These are phyloP conservation scores for Dolichomitus sp. DNA, from an alignment of 2,888 invertebrate species.

Conservation along the genomic window DNA sequence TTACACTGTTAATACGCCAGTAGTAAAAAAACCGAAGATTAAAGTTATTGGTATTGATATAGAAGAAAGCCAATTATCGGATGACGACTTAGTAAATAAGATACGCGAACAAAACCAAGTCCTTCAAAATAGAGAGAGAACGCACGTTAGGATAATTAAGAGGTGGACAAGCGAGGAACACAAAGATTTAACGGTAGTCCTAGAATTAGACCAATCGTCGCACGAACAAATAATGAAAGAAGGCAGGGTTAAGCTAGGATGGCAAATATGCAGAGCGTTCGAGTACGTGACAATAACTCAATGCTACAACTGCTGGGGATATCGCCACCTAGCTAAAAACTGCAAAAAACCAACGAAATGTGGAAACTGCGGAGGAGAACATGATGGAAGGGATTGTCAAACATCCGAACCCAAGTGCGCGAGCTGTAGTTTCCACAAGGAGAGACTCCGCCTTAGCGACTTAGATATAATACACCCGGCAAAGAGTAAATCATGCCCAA, in stretches of 20 bases:
- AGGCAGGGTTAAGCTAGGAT: conserved; percentile 38
- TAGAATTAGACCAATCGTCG: conserved; percentile 12
- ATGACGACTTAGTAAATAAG: conserved; percentile 1
- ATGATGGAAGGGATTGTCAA: conserved; percentile 45
- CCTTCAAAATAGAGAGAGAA: not conserved
- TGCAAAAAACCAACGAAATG: conserved; percentile 45
- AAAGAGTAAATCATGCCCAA: conserved; percentile 5
- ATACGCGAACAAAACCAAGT: conserved; percentile 12
- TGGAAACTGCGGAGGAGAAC: conserved; percentile 46
- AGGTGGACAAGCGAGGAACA: conserved; percentile 3
- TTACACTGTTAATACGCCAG: conserved; percentile 5
- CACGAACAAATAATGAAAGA: conserved; percentile 34
- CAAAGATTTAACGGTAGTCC: not conserved
- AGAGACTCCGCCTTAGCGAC: not conserved
- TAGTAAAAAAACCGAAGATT: conserved; percentile 18
- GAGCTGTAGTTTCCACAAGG: conserved; percentile 45
- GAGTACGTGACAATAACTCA: conserved; percentile 43
- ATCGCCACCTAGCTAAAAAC: conserved; percentile 54
- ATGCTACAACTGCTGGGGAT: conserved; percentile 57
- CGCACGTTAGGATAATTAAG: not conserved
- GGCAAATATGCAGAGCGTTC: conserved; percentile 46
- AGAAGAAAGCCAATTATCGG: not conserved
- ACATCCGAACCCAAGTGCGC: conserved; percentile 41
- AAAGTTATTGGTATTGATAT: conserved; percentile 18
- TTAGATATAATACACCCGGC: conserved; percentile 40